These are phyloP conservation scores for Cheilosia vernalis DNA, from an alignment of 2,888 invertebrate species.

Conservation along the genomic window DNA sequence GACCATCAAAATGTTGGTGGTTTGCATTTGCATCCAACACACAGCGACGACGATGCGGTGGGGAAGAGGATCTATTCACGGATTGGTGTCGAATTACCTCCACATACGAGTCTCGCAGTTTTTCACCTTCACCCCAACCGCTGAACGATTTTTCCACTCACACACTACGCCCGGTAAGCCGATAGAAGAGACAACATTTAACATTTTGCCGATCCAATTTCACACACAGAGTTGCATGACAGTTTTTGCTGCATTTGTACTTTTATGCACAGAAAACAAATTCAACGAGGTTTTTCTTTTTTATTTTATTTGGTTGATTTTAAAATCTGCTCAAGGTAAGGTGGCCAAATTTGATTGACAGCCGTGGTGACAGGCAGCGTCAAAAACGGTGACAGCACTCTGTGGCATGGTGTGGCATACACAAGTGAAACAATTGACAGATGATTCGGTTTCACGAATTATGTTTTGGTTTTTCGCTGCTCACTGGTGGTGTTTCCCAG, in stretches of 20 bases:
- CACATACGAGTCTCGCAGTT: slow-evolving; percentile 30
- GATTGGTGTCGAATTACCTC: slow-evolving; percentile 62
- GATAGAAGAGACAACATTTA: slow-evolving; percentile 57
- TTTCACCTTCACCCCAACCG: slow-evolving; percentile 74
- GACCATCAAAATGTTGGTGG: slow-evolving; percentile 68
- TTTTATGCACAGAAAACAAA: slow-evolving; percentile 9
- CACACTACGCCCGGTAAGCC: slow-evolving; percentile 13
- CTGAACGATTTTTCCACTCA: slow-evolving; percentile 67
- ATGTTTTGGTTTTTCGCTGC: slow-evolving; percentile 11
- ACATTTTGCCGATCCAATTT: slow-evolving; percentile 67
- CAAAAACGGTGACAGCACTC: slow-evolving; percentile 62
- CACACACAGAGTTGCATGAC: slow-evolving; percentile 59
- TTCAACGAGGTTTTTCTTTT: slow-evolving; percentile 8
- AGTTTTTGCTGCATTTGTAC: slow-evolving; percentile 11
- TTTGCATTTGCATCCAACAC: neutral
- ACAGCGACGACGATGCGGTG: neutral
- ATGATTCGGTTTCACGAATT: slow-evolving; percentile 59
- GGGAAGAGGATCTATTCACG: slow-evolving; percentile 56
- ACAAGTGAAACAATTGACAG: slow-evolving; percentile 60
- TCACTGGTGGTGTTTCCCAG: neutral
- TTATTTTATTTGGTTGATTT: slow-evolving; percentile 10
- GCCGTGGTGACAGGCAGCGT: slow-evolving; percentile 55
- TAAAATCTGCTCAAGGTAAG: slow-evolving; percentile 56
- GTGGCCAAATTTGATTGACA: slow-evolving; percentile 70
- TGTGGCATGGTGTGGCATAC: slow-evolving; percentile 37